Conservation (phyloP, 2,797 vertebrate genomes). For the Aplochiton taeniatus region DNA sequence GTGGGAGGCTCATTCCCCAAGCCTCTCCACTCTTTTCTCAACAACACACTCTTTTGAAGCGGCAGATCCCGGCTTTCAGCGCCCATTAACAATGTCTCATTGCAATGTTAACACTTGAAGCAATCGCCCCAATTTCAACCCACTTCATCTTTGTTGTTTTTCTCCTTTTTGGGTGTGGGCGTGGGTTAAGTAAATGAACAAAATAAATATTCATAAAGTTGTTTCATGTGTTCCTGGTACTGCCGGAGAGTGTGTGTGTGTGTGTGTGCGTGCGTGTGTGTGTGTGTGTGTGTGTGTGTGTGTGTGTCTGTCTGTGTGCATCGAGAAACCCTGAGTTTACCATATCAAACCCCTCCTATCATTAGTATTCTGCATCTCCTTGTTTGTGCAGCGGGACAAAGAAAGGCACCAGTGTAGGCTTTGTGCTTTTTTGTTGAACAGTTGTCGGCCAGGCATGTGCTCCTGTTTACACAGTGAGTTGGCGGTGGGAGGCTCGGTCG, state of each 20-base stretch:
- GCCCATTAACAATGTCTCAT: slow-evolving; percentile 19
- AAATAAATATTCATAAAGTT: slow-evolving; percentile 10
- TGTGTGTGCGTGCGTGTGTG: neutral
- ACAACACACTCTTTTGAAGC: slow-evolving; percentile 1
- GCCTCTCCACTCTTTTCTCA: slow-evolving; percentile 4
- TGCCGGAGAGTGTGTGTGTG: too few relatives aligned
- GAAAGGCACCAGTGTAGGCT: slow-evolving; percentile 1
- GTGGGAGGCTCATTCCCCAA: slow-evolving; percentile 12
- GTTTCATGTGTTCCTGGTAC: slow-evolving; percentile 1
- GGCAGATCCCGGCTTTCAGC: slow-evolving; percentile 7
- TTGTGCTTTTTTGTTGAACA: slow-evolving; percentile 2
- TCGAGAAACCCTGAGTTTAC: neutral
- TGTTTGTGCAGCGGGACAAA: neutral
- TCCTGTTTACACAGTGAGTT: neutral
- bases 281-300: neutral
- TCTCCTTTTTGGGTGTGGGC: neutral
- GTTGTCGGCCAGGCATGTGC: neutral
- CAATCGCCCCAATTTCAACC: slow-evolving; percentile 6
- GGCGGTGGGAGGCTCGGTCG: neutral
- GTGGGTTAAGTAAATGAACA: slow-evolving; percentile 9
- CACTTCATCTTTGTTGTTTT: neutral
- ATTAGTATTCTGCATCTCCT: slow-evolving; percentile 7
- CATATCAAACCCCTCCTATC: slow-evolving; percentile 2
- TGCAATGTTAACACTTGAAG: slow-evolving; percentile 4
- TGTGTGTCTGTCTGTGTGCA: neutral